These are phyloP conservation scores for Elaphurus davidianus DNA, from an alignment of 2,113 vertebrate species.

Conservation along the genomic window DNA sequence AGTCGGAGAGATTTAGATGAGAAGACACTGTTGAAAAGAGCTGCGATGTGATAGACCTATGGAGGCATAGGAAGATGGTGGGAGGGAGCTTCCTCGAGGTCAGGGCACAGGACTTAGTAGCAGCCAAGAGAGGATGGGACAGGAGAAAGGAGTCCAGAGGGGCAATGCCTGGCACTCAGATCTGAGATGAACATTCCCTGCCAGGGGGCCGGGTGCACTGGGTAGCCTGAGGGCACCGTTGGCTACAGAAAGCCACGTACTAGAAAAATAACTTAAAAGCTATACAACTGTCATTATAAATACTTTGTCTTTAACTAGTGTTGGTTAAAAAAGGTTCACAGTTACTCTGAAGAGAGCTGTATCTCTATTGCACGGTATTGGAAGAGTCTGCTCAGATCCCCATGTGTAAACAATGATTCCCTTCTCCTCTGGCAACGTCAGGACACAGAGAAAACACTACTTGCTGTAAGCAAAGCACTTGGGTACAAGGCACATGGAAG, in stretches of 20 bases:
- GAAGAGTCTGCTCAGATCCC: slow-evolving; percentile 83
- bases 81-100: background rate
- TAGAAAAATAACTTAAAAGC: slow-evolving; percentile 86
- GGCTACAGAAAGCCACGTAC: slow-evolving; percentile 70
- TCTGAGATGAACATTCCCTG: slow-evolving; percentile 53
- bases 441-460: slow-evolving; percentile 69
- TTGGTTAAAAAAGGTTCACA: slow-evolving; percentile 84
- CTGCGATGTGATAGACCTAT: background rate
- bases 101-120: background rate
- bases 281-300: slow-evolving; percentile 86
- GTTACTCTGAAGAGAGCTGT: slow-evolving; percentile 82
- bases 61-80: background rate
- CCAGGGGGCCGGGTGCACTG: background rate
- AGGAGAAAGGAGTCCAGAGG: slow-evolving; percentile 27
- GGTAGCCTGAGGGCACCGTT: slow-evolving; percentile 50
- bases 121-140: background rate
- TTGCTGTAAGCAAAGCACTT: slow-evolving; percentile 82
- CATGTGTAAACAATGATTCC: slow-evolving; percentile 80
- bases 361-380: slow-evolving; percentile 91
- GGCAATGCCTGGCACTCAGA: slow-evolving; percentile 72
- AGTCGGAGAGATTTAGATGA: slow-evolving; percentile 33
- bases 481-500: slow-evolving; percentile 82
- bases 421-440: slow-evolving; percentile 78
- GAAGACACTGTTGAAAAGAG: background rate
- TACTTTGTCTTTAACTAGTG: slow-evolving; percentile 80